Evolutionary conservation across 2,797 vertebrate species (phyloP), one percentile per base, ranked within the genome.

Genomic region (Pogonophryne albipinna): DNA sequence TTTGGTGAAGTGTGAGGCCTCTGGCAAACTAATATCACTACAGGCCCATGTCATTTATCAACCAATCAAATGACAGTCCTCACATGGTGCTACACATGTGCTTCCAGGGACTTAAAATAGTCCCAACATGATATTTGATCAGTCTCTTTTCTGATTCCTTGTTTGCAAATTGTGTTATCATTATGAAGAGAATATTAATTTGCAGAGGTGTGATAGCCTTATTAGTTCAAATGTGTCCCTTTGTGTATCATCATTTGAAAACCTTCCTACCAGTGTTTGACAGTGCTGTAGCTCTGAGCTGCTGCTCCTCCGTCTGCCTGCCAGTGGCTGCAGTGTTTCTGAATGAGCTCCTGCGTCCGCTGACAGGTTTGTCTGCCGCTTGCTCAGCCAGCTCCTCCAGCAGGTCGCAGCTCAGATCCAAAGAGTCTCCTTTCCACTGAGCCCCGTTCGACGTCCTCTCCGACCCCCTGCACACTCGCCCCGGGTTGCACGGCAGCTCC

Each of bases 331-430:
- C 90, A 1, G 66, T 45, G 65, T 73, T 93, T 56, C 88, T 83
- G 15, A 87, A 80, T 0, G 90, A 94, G 57, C 94, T 94, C 87
- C 96, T 95, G 83, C 96, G 95, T 66, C 96, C 96, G 13, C 95
- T 96, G 17, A 91, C 0, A 31, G 96, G 95, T 13, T 85, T 71
- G 64, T 96, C 95, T 1, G 59, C 4, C 66, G 81, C 88, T 46
- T 80, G 87, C 71, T 89, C 91, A 7, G 46, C 64, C 1, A 91
- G 80, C 6, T 94, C 93, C 20, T 94, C 92, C 78, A 94, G 90
- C 83, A 95, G 84, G 73, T 94, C 89, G 0, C 78, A 85, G 82
- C 94, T 93, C 47, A 94, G 80, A 51, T 93, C 93, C 62, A 93
- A 77, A 10, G 80, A 76, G 66, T 87, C 87, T 8, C 58, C 84